A percentile compares a stretch with the other conserved stretches of the same genome.
These are phyloP conservation scores for Heliconius charithonia DNA, from an alignment of 2,888 invertebrate genomes.

Conservation along the genomic window DNA sequence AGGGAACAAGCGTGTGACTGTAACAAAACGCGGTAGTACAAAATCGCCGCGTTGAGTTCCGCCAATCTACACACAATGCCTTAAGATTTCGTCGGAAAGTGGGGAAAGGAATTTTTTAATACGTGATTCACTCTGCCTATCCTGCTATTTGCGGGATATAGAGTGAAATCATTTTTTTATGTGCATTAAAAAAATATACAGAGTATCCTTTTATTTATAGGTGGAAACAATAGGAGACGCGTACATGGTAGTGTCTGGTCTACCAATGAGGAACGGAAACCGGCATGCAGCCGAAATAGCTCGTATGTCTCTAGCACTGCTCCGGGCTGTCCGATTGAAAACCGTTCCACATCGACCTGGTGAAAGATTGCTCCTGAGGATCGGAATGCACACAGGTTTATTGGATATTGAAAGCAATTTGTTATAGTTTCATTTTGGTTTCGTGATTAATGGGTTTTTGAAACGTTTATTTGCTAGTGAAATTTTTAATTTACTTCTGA, in stretches of 20 bases:
- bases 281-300: constrained; percentile 97
- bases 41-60: too few species aligned
- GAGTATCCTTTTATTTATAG: constrained; percentile 68
- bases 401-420: not conserved
- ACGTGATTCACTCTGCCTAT: too few species aligned
- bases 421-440: not conserved
- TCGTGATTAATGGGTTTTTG: not conserved
- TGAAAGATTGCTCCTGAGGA: constrained; percentile 93
- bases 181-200: too few species aligned
- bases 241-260: constrained; percentile 94
- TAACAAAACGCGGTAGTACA: too few species aligned
- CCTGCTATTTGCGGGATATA: too few species aligned
- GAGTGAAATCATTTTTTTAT: too few species aligned
- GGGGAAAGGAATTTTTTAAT: too few species aligned
- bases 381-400: constrained; percentile 95
- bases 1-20: too few species aligned
- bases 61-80: too few species aligned
- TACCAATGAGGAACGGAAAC: constrained; percentile 95
- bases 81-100: too few species aligned
- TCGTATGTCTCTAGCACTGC: constrained; percentile 93
- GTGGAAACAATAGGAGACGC: constrained; percentile 94
- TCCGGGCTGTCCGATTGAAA: constrained; percentile 93
- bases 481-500: not conserved
- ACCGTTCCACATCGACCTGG: constrained; percentile 95
- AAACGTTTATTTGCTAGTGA: not conserved